Evolutionary conservation across 1,140 invertebrate genomes (phyloP), one percentile per base, ranked within the genome.

Genomic region (Ceratosolen solmsi): DNA sequence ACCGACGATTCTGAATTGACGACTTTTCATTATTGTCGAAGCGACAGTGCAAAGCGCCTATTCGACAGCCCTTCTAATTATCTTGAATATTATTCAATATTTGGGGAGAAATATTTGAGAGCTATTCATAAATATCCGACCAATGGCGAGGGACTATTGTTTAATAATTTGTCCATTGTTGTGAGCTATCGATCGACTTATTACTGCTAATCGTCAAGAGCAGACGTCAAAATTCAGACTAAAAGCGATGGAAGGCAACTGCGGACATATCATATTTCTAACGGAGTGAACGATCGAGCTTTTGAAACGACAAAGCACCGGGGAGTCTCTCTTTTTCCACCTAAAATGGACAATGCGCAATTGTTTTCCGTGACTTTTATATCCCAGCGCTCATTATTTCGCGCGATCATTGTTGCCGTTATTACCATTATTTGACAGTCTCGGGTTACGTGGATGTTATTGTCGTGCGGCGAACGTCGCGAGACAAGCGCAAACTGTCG

Each of bases 311-410:
- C 79, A 73, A 80, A 74, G 36, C 56, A 13, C 33, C 60, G n/a
- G 71, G 63, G 73, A 70, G 60, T 58, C 63, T 80, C 46, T 65
- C 38, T 33, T 8, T 33, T 46, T 51, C 71, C 9, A 68, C 20
- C 36, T 51, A 54, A 79, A 80, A 20, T 80, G 60, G 71, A 75
- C 79, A 74, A 81, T 65, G 46, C 5, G 36, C 56, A 17, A 82
- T 83, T 83, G 82, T 83, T 83, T 79, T 79, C 51, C 58, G 30
- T 79, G 82, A 79, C 82, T 83, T 83, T 83, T 79, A 79, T 79
- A 79, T 77, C 33, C 58, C 46, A 41, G 17, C 38, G 68, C 76
- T 83, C 82, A 72, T 83, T 83, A 83, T 83, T 79, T 79, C 76
- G 60, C 33, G 33, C 70, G 33, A 83, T 83, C 77, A 79, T 83